Conservation (phyloP, 1,140 invertebrate genomes). For the Rhyzopertha dominica region DNA sequence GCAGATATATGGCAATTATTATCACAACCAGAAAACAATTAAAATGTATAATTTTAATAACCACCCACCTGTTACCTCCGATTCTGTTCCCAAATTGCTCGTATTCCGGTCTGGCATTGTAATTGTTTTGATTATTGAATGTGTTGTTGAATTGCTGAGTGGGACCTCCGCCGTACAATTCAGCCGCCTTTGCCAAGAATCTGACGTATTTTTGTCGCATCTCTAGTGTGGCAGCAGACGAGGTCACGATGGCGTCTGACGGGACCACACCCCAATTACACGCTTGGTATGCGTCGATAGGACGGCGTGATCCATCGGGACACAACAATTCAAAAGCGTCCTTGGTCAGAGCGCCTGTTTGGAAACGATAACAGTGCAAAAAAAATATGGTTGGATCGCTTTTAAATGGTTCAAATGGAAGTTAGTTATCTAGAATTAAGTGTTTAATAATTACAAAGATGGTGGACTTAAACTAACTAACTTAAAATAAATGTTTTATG, state of each 20-base stretch:
- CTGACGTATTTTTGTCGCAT: slow-evolving; percentile 57
- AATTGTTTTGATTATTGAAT: slow-evolving; percentile 15
- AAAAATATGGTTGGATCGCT: slow-evolving; percentile 6
- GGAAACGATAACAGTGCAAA: slow-evolving; percentile 2
- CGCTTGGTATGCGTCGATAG: slow-evolving; percentile 65
- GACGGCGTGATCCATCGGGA: slow-evolving; percentile 66
- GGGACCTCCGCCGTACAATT: slow-evolving; percentile 42
- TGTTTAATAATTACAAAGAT: too few relatives aligned
- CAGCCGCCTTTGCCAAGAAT: slow-evolving; percentile 53
- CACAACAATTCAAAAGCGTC: slow-evolving; percentile 83
- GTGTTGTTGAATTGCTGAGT: not conserved
- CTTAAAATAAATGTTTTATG: too few relatives aligned
- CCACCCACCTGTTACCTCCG: too few relatives aligned
- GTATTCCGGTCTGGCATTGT: slow-evolving; percentile 10
- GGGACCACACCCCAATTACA: slow-evolving; percentile 88
- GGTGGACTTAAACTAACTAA: too few relatives aligned
- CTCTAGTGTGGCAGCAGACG: slow-evolving; percentile 64
- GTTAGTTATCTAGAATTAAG: too few relatives aligned
- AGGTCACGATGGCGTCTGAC: slow-evolving; percentile 80
- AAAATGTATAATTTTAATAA: too few relatives aligned
- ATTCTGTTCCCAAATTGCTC: slow-evolving; percentile 20
- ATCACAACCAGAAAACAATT: too few relatives aligned
- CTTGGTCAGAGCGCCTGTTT: slow-evolving; percentile 55
- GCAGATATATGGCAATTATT: too few relatives aligned
- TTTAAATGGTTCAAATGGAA: slow-evolving; percentile 6